Conservation (phyloP, 2,888 invertebrate species). For the Dastarcus helophoroides region DNA sequence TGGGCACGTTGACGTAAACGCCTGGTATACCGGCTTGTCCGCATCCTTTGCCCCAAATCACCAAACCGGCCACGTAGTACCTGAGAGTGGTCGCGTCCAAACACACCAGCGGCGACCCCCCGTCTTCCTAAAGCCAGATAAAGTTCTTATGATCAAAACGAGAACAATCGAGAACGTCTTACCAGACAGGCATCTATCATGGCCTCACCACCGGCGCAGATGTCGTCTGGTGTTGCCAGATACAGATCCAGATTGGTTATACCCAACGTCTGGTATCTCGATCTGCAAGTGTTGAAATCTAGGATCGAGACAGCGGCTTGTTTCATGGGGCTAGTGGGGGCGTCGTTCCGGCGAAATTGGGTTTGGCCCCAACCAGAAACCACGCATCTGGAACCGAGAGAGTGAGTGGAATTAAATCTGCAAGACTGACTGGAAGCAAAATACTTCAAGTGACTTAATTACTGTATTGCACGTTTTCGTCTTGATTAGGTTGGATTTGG, state of each 20-base stretch:
- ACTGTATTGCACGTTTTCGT: not conserved
- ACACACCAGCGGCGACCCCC: slow-evolving; percentile 62
- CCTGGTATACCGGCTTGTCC: slow-evolving; percentile 60
- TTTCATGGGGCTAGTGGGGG: slow-evolving; percentile 49
- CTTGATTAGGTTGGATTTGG: not conserved
- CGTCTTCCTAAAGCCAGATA: slow-evolving; percentile 50
- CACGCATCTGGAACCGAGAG: slow-evolving; percentile 38
- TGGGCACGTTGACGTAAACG: slow-evolving; percentile 65
- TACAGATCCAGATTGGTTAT: slow-evolving; percentile 24
- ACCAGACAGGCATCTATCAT: slow-evolving; percentile 31
- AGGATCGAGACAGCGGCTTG: slow-evolving; percentile 66
- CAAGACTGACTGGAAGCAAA: not conserved
- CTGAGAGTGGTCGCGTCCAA: slow-evolving; percentile 32
- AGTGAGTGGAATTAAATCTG: slow-evolving; percentile 3
- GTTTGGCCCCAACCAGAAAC: slow-evolving; percentile 86
- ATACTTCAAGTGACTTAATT: not conserved
- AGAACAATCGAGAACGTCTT: slow-evolving; percentile 12
- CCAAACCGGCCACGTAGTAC: slow-evolving; percentile 55
- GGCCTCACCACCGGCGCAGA: slow-evolving; percentile 31
- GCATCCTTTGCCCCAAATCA: slow-evolving; percentile 65
- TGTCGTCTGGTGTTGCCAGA: slow-evolving; percentile 27
- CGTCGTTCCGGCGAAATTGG: slow-evolving; percentile 43
- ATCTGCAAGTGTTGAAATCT: slow-evolving; percentile 39
- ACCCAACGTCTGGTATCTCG: slow-evolving; percentile 20
- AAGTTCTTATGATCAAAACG: not conserved